phyloP scores from a whole-genome alignment of 1,140 invertebrate genomes.

The Drosophila mauritiana region DNA sequence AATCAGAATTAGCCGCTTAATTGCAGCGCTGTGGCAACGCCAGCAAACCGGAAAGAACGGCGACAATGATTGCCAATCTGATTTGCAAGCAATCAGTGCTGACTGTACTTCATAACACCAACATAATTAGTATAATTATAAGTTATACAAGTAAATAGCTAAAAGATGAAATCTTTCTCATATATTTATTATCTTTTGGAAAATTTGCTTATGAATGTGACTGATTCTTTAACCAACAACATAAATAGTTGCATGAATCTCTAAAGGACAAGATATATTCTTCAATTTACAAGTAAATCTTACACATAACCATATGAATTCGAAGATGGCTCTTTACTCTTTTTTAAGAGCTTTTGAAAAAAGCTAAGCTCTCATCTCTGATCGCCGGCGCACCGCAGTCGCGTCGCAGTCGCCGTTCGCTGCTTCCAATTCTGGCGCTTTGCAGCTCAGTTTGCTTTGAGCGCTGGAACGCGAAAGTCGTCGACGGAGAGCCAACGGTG shows the following conservation, averaged over 20 bases:
- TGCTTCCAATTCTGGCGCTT: background rate
- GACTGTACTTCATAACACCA: background rate
- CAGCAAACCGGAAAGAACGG: constrained; percentile 32
- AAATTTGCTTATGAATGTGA: too few species aligned
- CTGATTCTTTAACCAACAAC: too few species aligned
- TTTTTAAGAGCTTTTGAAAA: background rate
- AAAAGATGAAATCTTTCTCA: too few species aligned
- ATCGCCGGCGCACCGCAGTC: constrained; percentile 27
- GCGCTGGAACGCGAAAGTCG: constrained; percentile 70
- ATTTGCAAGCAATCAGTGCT: constrained; percentile 13
- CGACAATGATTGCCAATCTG: constrained; percentile 19
- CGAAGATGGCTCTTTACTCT: background rate
- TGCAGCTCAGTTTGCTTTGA: constrained; percentile 62
- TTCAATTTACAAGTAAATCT: too few species aligned
- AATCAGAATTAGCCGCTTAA: constrained; percentile 42
- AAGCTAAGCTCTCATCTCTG: constrained; percentile 11
- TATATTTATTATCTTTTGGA: too few species aligned
- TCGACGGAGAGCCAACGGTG: constrained; percentile 23
- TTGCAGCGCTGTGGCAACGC: constrained; percentile 63
- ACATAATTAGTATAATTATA: background rate
- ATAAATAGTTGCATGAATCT: too few species aligned
- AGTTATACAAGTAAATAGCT: too few species aligned
- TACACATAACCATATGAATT: too few species aligned
- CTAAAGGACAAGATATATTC: too few species aligned
- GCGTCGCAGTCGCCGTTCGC: constrained; percentile 1